Conservation (phyloP, 35 echinoderm and acorn worm genomes). For the Nesometra sesokonis region DNA sequence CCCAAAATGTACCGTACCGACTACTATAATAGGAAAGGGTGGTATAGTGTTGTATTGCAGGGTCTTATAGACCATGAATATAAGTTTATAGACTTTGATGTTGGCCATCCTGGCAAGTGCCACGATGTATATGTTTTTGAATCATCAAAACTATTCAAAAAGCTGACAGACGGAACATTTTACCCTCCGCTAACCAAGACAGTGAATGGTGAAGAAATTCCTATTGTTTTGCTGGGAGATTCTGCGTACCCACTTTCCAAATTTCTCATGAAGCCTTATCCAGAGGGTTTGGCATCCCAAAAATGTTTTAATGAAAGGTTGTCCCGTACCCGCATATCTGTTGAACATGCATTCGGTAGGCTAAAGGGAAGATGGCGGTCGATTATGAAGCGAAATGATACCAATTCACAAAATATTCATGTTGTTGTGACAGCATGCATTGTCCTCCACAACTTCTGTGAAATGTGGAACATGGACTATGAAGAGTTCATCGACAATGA, state of each 20-base stretch:
- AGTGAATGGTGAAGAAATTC: neutral
- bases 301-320: neutral
- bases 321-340: neutral
- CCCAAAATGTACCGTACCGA: slow-evolving; percentile 2
- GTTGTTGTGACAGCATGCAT: neutral
- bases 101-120: slow-evolving; percentile 9
- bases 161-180: neutral
- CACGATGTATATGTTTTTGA: slow-evolving; percentile 21
- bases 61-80: slow-evolving; percentile 6
- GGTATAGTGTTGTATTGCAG: neutral
- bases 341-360: neutral
- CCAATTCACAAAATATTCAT: neutral
- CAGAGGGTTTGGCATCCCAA: neutral
- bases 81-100: neutral
- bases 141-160: neutral
- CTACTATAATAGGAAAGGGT: slow-evolving; percentile 18
- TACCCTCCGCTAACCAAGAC: neutral
- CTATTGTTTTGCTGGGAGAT: neutral
- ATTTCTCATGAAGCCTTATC: neutral
- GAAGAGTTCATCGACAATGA: neutral
- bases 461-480: neutral
- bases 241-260: neutral
- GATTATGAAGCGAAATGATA: neutral
- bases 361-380: neutral
- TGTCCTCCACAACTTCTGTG: neutral